phyloP scores from a whole-genome alignment of 1,140 invertebrate genomes.

The Pseudomyrmex pallidus region DNA sequence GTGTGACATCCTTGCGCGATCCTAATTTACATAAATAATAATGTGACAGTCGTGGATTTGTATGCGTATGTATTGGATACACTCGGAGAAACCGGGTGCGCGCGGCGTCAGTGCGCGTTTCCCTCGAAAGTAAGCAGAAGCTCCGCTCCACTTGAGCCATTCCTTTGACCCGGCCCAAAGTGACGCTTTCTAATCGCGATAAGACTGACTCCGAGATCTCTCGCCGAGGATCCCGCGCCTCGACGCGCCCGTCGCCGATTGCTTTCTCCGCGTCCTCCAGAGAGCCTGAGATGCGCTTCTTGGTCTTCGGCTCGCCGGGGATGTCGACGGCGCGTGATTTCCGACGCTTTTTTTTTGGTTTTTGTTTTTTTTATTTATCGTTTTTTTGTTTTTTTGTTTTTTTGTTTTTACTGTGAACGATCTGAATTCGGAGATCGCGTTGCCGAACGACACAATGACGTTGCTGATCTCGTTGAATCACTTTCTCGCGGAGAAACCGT shows the following conservation, averaged over 20 bases:
- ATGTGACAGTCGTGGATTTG: constrained; percentile 11
- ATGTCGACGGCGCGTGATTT: constrained; percentile 5
- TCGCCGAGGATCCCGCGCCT: constrained; percentile 8
- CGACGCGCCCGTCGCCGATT: constrained; percentile 34
- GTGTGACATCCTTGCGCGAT: constrained; percentile 25
- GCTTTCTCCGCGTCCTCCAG: constrained; percentile 21
- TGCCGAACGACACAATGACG: constrained; percentile 30
- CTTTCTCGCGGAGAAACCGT: constrained; percentile 94
- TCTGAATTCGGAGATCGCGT: background rate
- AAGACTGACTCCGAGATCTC: constrained; percentile 25
- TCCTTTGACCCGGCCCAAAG: background rate
- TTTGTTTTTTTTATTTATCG: background rate
- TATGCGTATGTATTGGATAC: background rate
- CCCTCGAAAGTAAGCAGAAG: constrained; percentile 19
- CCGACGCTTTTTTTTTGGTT: background rate
- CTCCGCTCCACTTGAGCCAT: constrained; percentile 5
- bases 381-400: background rate
- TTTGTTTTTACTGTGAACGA: background rate
- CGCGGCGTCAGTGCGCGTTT: background rate
- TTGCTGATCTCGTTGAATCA: constrained; percentile 70
- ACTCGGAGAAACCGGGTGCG: constrained; percentile 31
- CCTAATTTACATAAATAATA: constrained; percentile 57
- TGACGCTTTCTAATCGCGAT: constrained; percentile 53
- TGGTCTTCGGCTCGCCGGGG: constrained; percentile 6
- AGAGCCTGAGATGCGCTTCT: background rate